Evolutionary conservation across 1,140 invertebrate species (phyloP), one percentile per base, ranked within the genome.

Genomic region (Drosophila equinoxialis): DNA sequence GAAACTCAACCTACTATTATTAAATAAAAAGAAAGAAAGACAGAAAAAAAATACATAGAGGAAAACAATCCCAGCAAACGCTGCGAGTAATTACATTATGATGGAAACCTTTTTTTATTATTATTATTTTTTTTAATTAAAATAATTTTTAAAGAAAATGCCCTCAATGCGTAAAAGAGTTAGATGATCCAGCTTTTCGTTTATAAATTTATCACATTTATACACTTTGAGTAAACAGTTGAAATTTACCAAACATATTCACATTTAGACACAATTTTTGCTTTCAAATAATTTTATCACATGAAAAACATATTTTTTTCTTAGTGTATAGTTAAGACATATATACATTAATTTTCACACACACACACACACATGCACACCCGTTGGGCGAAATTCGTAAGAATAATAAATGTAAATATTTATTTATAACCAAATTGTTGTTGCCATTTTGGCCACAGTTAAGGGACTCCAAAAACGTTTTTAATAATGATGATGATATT

Each of bases 321-420:
- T 23, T 8, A 51, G 45, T 51, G 45, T 51, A 51, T 51, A 23
- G 13, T 39, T 11, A 11, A 39, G 11, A n/a, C n/a, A n/a, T 51
- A 51, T 67, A 61, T 59, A 75, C 60, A 70, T 69, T 77, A 76
- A 14, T 37, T 45, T 10, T n/a, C 39, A 65, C 58, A 63, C 37
- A 45, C 13, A 54, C 41, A 41, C 41, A 58, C 14, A 37, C 6
- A 30, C 6, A 14, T n/a, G 17, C 23, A 20, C 33, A 60, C 37
- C 30, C 58, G 37, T n/a, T 23, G 42, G 41, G 51, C 59, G 13
- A 66, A 76, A 64, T 79, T 71, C 63, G 8, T 13, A 26, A 17
- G 57, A 78, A 73, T 51, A 67, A 75, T 57, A 68, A 84, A 81
- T 75, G 74, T 77, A 76, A 81, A 85, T 78, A 79, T 79, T 60